A percentile compares a stretch with the other conserved stretches of the same genome.
Conservation (phyloP, 2,888 invertebrate species). For the Oscheius onirici region DNA sequence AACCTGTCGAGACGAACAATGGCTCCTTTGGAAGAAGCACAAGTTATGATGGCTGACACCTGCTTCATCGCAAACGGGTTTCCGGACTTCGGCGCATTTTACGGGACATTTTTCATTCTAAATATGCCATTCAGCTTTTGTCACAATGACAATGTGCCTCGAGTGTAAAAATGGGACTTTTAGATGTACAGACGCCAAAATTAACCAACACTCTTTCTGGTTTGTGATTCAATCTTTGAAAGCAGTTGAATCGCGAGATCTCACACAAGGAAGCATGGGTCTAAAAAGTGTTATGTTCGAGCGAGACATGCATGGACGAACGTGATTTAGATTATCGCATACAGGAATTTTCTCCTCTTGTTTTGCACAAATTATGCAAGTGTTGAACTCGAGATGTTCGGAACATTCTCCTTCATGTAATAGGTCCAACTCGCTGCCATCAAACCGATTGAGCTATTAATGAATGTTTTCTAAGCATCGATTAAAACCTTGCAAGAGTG, state of each 20-base stretch:
- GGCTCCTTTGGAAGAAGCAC: conserved; percentile 66
- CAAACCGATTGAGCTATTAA: conserved; percentile 39
- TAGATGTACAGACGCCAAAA: conserved; percentile 56
- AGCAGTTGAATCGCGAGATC: conserved; percentile 65
- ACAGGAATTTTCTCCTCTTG: conserved; percentile 40
- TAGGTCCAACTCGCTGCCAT: conserved; percentile 30
- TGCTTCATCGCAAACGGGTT: conserved; percentile 66
- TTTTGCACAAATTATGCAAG: conserved; percentile 39
- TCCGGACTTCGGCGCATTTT: conserved; percentile 43
- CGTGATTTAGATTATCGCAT: conserved; percentile 51
- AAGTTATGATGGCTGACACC: conserved; percentile 65
- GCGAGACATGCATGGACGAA: not conserved
- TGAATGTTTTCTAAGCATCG: not conserved
- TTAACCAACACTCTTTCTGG: conserved; percentile 64
- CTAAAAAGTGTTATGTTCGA: conserved; percentile 34
- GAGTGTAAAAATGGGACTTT: conserved; percentile 55
- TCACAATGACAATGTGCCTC: conserved; percentile 26
- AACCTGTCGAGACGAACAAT: conserved; percentile 54
- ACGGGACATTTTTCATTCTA: conserved; percentile 30
- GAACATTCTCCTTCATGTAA: conserved; percentile 29
- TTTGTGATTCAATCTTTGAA: conserved; percentile 38
- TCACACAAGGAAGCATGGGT: conserved; percentile 60
- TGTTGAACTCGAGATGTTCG: not conserved
- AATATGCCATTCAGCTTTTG: conserved; percentile 3
- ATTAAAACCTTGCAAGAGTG: conserved; percentile 53